Percentiles rank a stretch among this genome's conserved stretches.
Evolutionary conservation across 2,888 invertebrate species (phyloP).

Genomic region (Spatulosminthurus flaviceps): DNA sequence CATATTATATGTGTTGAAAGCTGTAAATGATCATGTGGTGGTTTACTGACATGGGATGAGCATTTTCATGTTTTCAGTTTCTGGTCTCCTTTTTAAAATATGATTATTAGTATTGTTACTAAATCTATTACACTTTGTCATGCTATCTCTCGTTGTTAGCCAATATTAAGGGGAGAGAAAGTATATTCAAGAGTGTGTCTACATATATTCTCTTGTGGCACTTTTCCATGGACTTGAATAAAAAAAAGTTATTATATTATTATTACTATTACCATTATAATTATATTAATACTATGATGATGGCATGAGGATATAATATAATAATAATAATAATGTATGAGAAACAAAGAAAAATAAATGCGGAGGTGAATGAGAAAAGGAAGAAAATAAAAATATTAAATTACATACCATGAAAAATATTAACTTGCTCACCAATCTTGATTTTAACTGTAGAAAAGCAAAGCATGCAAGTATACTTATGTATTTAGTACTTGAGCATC

Average conservation of each 20-base stretch:
- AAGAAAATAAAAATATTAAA: not conserved
- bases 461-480: not conserved
- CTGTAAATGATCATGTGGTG: not conserved
- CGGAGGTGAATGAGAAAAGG: not conserved
- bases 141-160: conserved; percentile 39
- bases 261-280: not conserved
- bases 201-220: not conserved
- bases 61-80: conserved; percentile 15
- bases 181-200: not conserved
- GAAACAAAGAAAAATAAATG: not conserved
- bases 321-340: not conserved
- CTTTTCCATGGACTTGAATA: conserved; percentile 3
- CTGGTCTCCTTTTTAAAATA: conserved; percentile 11
- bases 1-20: not conserved
- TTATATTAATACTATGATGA: too few species aligned
- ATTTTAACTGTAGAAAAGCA: not conserved
- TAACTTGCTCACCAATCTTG: not conserved
- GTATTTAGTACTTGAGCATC: not conserved
- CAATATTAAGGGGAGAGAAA: conserved; percentile 18
- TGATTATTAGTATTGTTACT: not conserved
- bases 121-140: conserved; percentile 33
- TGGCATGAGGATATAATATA: too few species aligned
- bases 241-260: not conserved
- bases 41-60: not conserved
- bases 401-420: not conserved